phyloP scores from a whole-genome alignment of 2,113 vertebrate species.

The Rousettus leschenaultii region DNA sequence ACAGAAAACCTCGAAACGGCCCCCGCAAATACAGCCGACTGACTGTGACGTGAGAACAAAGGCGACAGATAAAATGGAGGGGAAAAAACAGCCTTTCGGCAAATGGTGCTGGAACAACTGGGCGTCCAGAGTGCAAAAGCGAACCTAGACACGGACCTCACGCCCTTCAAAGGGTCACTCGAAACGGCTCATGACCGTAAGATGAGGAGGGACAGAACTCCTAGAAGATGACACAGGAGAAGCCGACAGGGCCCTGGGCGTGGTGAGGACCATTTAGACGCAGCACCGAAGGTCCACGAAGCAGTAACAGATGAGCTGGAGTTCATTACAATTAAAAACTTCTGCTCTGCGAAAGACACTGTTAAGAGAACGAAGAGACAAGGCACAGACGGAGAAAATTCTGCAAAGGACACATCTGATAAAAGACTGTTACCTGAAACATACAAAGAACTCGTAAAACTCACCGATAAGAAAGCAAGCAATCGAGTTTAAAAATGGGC shows the following conservation, averaged over 20 bases:
- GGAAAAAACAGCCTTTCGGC: neutral
- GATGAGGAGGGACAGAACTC: neutral
- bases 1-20: accelerated
- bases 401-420: neutral
- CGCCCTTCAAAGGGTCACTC: neutral
- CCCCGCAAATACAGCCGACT: accelerated
- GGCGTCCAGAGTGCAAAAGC: accelerated
- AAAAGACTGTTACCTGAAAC: neutral
- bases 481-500: neutral
- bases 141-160: neutral
- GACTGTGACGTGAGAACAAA: neutral
- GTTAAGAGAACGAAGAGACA: neutral
- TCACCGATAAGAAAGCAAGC: neutral
- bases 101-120: neutral
- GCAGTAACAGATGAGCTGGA: neutral
- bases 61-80: too few species aligned
- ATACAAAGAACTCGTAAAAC: neutral
- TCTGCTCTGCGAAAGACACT: neutral
- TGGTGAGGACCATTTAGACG: too few species aligned
- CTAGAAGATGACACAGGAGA: neutral
- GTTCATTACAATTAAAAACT: neutral
- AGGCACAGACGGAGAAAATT: neutral
- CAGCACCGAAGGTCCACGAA: neutral
- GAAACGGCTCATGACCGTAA: neutral
- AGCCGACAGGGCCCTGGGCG: neutral